Base-by-base conservation (phyloP, 2,113 vertebrate species). In the Hiodon tergisus region DNA sequence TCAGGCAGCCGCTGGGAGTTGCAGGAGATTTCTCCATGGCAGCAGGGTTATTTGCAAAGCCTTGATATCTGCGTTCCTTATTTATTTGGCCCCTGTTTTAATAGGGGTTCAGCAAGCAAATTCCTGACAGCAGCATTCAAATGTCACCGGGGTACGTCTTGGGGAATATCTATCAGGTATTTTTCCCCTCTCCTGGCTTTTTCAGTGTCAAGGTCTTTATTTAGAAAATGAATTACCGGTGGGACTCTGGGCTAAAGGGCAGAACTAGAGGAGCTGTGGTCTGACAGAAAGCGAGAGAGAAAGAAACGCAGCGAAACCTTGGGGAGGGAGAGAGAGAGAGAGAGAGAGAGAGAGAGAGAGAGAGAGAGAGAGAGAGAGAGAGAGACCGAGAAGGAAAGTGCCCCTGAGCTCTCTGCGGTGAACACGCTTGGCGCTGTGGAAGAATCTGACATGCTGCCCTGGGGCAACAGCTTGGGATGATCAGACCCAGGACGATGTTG, bases 61-160 rank as follows among this genome's bases (percentile, higher is more conserved):
- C 66, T 67, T 79, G 69, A 2, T 52, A 51, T 67, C 69, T 31
- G 31, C 68, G 67, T 74, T 31, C 61, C 57, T 70, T 78, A 31
- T 31, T 78, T 81, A 75, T 78, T 75, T 59, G 60, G 66, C 80
- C 57, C 77, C 75, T 65, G 67, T 81, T 78, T 75, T 77, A 71
- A 63, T 57, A 52, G 53, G 31, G 65, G 73, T 46, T 58, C 72
- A 76, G 17, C 60, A 60, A 68, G 62, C 67, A 31, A 31, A 31
- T 73, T 66, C 53, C 75, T 16, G 69, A 61, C 75, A 69, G 67
- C 61, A 63, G 67, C 73, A 51, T 69, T 69, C 60, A 77, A 47
- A 16, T 73, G 60, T 73, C 73, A 58, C 46, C 54, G 63, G 62
- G 61, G 66, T 47, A 57, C 53, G 79, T 73, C 59, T 57, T 14